Evolutionary conservation across 2,888 invertebrate genomes (phyloP).

Genomic region (Drosophila fulvimacula): DNA sequence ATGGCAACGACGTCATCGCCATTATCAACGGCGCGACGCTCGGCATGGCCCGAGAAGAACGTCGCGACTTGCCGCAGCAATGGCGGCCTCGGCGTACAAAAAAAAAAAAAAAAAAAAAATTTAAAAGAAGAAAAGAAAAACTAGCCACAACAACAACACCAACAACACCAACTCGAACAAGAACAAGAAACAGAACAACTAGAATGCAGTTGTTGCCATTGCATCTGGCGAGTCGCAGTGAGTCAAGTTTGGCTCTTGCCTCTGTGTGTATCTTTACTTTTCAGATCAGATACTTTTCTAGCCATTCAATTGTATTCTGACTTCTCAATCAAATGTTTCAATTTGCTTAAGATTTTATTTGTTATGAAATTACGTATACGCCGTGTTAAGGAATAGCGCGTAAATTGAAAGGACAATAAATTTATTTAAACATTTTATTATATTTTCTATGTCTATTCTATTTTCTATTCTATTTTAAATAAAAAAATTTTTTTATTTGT

Average conservation of each 20-base stretch:
- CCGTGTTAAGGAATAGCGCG: too few relatives aligned
- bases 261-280: conserved; percentile 61
- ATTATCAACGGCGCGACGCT: conserved; percentile 43
- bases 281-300: conserved; percentile 43
- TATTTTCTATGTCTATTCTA: not conserved
- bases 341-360: not conserved
- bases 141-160: conserved; percentile 46
- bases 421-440: not conserved
- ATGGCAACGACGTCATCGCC: conserved; percentile 76
- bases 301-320: conserved; percentile 3
- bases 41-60: conserved; percentile 12
- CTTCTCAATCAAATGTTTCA: conserved; percentile 2
- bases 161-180: conserved; percentile 30
- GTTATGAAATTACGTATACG: not conserved
- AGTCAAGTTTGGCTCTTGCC: conserved; percentile 10
- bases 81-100: conserved; percentile 30
- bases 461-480: not conserved
- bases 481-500: not conserved
- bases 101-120: conserved; percentile 2
- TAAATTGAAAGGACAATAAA: not conserved
- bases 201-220: conserved; percentile 21
- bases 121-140: conserved; percentile 46
- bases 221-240: conserved; percentile 52
- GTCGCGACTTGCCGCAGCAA: conserved; percentile 45
- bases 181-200: conserved; percentile 12